Percentiles rank a stretch among this genome's conserved stretches.
Conservation (phyloP, 1,140 invertebrate species). For the Planococcus citri region DNA sequence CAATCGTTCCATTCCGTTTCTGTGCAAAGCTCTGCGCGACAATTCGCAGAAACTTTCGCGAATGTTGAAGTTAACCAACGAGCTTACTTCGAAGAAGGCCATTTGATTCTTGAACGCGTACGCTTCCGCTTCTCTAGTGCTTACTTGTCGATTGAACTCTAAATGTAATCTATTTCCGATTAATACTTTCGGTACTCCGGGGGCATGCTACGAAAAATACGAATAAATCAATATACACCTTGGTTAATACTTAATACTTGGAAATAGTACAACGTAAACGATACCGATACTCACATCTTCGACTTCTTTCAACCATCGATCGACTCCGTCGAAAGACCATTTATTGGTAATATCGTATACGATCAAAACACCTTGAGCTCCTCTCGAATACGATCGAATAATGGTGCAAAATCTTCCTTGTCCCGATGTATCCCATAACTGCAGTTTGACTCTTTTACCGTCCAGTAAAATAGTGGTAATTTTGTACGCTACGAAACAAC, state of each 20-base stretch:
- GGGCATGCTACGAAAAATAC: constrained; percentile 84
- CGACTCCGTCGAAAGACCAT: constrained; percentile 96
- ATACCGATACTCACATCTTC: constrained; percentile 76
- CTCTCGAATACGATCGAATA: constrained; percentile 89
- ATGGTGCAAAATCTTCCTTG: constrained; percentile 97
- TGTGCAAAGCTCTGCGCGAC: constrained; percentile 80
- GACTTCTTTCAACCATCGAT: constrained; percentile 93
- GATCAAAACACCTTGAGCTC: constrained; percentile 86
- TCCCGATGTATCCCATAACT: constrained; percentile 83
- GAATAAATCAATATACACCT: too few species aligned
- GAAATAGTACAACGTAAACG: too few species aligned
- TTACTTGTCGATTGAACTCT: constrained; percentile 89
- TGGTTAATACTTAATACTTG: too few species aligned
- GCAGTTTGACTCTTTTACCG: constrained; percentile 90
- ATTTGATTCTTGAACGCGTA: constrained; percentile 93
- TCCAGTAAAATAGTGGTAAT: constrained; percentile 91
- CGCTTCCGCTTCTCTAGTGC: constrained; percentile 73
- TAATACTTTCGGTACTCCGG: constrained; percentile 91
- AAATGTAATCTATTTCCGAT: constrained; percentile 92
- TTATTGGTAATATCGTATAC: constrained; percentile 98
- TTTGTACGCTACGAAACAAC: constrained; percentile 65
- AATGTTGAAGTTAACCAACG: constrained; percentile 93
- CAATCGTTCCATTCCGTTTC: constrained; percentile 99
- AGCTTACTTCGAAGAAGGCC: constrained; percentile 95
- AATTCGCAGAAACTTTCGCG: constrained; percentile 91